phyloP scores from a whole-genome alignment of 2,797 vertebrate species.

The Rhynchonycteris naso region DNA sequence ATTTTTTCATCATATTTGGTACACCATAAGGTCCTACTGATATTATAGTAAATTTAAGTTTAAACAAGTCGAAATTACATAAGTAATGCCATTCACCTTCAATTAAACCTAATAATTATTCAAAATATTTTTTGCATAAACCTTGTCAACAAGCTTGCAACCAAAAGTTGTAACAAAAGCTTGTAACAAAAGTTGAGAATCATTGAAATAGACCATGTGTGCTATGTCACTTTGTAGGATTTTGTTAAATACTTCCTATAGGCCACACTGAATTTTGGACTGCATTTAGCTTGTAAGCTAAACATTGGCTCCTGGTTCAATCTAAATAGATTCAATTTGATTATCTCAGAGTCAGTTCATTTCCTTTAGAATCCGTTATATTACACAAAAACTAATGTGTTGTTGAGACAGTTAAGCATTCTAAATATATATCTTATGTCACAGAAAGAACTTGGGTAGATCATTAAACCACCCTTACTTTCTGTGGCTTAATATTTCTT shows the following conservation, averaged over 20 bases:
- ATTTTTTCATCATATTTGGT: not conserved
- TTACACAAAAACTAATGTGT: not conserved
- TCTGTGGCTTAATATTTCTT: not conserved
- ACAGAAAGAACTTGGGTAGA: not conserved
- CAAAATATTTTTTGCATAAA: not conserved
- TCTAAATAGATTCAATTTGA: not conserved
- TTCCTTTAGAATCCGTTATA: not conserved
- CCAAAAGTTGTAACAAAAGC: no score
- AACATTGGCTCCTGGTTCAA: not conserved
- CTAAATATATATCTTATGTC: not conserved
- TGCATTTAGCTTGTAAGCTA: not conserved
- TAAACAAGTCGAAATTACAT: not conserved
- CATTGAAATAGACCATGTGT: not conserved
- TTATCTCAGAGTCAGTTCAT: not conserved
- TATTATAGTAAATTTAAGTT: not conserved
- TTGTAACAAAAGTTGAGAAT: not conserved
- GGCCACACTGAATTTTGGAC: not conserved
- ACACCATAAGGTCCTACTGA: not conserved
- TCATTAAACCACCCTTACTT: not conserved
- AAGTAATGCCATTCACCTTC: slow-evolving; percentile 20
- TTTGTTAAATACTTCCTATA: not conserved
- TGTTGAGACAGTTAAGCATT: slow-evolving; percentile 5
- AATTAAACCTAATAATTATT: not conserved
- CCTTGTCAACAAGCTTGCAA: not conserved
- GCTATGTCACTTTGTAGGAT: not conserved